Base-by-base conservation (phyloP, 2,888 invertebrate genomes). In the Halocaridina rubra region DNA sequence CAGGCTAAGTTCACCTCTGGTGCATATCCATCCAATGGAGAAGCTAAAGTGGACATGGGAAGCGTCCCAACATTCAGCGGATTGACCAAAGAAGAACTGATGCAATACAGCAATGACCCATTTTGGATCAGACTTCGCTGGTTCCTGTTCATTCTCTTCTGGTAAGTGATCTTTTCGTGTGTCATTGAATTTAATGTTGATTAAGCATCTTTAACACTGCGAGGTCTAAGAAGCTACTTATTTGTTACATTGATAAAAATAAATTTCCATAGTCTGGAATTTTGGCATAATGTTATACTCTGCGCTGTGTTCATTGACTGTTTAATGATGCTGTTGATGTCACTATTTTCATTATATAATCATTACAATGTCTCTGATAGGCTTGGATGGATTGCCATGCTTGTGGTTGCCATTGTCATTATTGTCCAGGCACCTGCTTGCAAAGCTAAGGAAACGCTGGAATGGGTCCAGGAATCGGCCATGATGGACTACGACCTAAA, bases 21-120 rank as follows among this genome's bases (percentile, higher is more conserved):
- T 64, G 76, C 53, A 29, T 39, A 84, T 46, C 75, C 84, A 39
- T 84, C 86, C 16, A 88, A 88, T 84, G 87, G 87, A n/a, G 87
- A 87, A 29, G 77, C 81, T 22, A 86, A 86, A 57, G 76, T 81
- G 57, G 84, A 88, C 61, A 33, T 88, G 29, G 75, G 71, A 1
- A 8, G n/a, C 0, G 78, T 39, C 39, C 81, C 75, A 8, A 24
- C 75, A 27, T 88, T 88, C 80, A 76, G 71, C 29, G 88, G 88
- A 8, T 86, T 89, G 16, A 87, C 86, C 10, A 99, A 99, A 91
- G 98, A 99, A 90, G 99, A 99, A 91, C 92, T 99, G 87, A 94
- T 98, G 94, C 95, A 96, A 91, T 99, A 96, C 91, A 97, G 97
- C 0, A 96, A 97, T 90, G 98, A 99, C 91, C 99, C 99, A 57